Evolutionary conservation across 2,797 vertebrate genomes (phyloP).

Genomic region (Labroides dimidiatus): DNA sequence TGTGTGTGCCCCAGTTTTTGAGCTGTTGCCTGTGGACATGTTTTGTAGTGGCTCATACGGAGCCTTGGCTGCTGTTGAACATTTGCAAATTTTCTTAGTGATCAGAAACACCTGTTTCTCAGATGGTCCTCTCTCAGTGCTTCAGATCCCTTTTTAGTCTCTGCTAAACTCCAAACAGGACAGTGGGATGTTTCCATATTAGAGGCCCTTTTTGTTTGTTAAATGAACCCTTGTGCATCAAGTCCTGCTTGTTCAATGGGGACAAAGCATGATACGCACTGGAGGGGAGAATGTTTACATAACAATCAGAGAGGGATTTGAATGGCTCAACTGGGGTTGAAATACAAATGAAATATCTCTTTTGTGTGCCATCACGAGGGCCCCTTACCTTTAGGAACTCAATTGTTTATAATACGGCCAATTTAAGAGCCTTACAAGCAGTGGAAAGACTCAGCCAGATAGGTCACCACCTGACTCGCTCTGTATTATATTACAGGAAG

Average conservation of each 20-base stretch:
- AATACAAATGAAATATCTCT: constrained; percentile 50
- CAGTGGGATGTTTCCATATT: constrained; percentile 69
- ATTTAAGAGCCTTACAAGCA: constrained; percentile 57
- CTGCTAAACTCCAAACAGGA: constrained; percentile 63
- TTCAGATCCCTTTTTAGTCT: constrained; percentile 46
- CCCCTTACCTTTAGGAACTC: constrained; percentile 38
- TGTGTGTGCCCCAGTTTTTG: constrained; percentile 55
- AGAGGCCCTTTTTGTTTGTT: constrained; percentile 66
- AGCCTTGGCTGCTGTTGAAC: constrained; percentile 68
- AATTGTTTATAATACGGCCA: constrained; percentile 56
- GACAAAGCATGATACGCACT: constrained; percentile 62
- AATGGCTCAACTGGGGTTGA: constrained; percentile 66
- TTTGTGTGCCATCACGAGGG: constrained; percentile 51
- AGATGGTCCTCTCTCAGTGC: constrained; percentile 46
- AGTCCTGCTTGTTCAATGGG: constrained; percentile 63
- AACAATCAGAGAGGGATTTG: constrained; percentile 62
- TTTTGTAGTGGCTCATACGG: constrained; percentile 55
- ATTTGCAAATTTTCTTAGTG: constrained; percentile 68
- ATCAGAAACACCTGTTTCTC: constrained; percentile 83
- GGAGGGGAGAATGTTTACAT: constrained; percentile 66
- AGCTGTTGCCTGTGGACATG: constrained; percentile 60
- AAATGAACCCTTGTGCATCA: constrained; percentile 68
- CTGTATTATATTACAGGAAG: not conserved
- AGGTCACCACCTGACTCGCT: constrained; percentile 41
- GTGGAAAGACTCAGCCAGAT: constrained; percentile 39